Conservation (phyloP, 2,888 invertebrate species). For the Hyposoter dolosus region DNA sequence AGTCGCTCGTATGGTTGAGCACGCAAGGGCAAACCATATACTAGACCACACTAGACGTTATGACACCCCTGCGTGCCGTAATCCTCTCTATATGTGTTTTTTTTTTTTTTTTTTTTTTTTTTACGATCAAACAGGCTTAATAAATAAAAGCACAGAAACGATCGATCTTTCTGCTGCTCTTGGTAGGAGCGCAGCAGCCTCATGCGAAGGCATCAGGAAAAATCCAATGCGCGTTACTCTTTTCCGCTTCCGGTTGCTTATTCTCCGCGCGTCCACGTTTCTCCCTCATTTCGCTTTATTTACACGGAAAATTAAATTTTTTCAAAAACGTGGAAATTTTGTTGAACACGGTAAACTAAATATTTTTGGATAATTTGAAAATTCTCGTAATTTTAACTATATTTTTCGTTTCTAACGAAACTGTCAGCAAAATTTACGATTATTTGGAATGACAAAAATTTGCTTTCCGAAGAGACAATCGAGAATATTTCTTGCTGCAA, state of each 20-base stretch:
- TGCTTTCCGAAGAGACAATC: too few species aligned
- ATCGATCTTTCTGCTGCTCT: not conserved
- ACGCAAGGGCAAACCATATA: slow-evolving; percentile 45
- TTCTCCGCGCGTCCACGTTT: not conserved
- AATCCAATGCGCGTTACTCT: slow-evolving; percentile 21
- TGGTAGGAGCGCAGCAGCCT: not conserved
- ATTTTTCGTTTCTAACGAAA: too few species aligned
- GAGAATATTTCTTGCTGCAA: too few species aligned
- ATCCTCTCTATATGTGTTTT: slow-evolving; percentile 23
- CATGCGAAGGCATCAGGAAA: not conserved
- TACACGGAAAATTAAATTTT: not conserved
- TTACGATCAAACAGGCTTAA: slow-evolving; percentile 70
- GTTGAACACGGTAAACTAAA: too few species aligned
- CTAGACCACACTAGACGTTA: slow-evolving; percentile 48
- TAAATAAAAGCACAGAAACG: slow-evolving; percentile 65
- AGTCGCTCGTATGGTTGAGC: slow-evolving; percentile 45
- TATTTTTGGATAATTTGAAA: too few species aligned
- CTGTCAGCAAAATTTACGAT: too few species aligned
- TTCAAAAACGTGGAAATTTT: too few species aligned
- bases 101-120: too few species aligned
- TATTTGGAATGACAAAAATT: too few species aligned
- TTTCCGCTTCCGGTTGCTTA: slow-evolving; percentile 25
- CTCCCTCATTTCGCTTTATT: slow-evolving; percentile 11
- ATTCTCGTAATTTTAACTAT: too few species aligned
- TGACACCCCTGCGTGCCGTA: slow-evolving; percentile 70